Conservation (phyloP, 2,888 invertebrate species). For the Tachystola acroxantha region DNA sequence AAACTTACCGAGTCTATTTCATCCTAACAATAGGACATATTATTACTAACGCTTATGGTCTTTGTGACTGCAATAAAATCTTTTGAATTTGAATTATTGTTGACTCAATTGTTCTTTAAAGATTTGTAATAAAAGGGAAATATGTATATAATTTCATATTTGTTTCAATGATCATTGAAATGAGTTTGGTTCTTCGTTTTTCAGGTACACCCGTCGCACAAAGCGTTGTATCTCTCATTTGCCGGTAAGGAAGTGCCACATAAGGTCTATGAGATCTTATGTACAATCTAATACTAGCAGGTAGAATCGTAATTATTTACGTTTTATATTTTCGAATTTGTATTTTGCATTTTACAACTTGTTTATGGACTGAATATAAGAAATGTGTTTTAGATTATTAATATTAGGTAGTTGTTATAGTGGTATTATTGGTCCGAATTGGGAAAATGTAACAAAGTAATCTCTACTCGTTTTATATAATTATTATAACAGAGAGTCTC, state of each 20-base stretch:
- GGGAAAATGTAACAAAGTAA: neutral
- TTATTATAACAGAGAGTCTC: neutral
- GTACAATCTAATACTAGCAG: conserved; percentile 29
- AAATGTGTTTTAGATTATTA: neutral
- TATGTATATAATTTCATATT: too few species aligned
- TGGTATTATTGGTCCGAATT: neutral
- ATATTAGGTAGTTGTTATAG: neutral
- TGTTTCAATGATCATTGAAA: too few species aligned
- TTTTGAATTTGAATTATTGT: too few species aligned
- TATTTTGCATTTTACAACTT: conserved; percentile 1
- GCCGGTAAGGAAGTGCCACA: conserved; percentile 55
- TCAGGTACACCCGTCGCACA: conserved; percentile 65
- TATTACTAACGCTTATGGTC: too few species aligned
- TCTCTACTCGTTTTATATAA: neutral
- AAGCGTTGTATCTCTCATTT: conserved; percentile 55
- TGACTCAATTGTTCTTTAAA: too few species aligned
- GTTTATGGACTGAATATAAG: neutral
- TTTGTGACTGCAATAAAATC: too few species aligned
- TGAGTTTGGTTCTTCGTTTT: too few species aligned
- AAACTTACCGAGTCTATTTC: too few species aligned
- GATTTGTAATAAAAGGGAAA: too few species aligned
- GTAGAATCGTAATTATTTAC: neutral
- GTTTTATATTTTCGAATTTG: neutral
- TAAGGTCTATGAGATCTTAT: conserved; percentile 52
- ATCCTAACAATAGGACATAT: too few species aligned